Conservation (phyloP, 2,113 vertebrate species). For the Apus apus region DNA sequence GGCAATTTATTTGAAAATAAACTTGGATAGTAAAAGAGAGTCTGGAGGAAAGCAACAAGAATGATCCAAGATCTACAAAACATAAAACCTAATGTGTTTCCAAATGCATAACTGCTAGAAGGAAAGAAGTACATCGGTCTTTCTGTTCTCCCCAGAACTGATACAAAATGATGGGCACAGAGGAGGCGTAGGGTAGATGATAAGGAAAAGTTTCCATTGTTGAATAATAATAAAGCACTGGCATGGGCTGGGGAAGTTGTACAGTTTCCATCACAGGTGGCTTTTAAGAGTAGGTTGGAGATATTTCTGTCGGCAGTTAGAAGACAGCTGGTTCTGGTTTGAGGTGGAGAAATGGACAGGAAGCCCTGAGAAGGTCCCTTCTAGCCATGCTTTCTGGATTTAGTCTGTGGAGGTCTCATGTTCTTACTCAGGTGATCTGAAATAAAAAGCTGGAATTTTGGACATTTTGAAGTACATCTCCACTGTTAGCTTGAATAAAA, state of each 20-base stretch:
- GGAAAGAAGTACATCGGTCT: background rate
- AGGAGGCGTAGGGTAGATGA: background rate
- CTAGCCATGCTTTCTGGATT: background rate
- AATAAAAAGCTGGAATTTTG: background rate
- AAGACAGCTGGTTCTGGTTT: background rate
- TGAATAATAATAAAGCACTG: background rate
- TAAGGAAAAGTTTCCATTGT: background rate
- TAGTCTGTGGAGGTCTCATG: background rate
- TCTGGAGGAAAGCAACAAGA: background rate
- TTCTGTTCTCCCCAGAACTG: background rate
- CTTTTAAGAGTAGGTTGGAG: background rate
- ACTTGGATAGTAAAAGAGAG: background rate
- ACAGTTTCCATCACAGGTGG: background rate
- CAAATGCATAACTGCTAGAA: background rate
- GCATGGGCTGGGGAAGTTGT: background rate
- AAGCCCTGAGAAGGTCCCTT: background rate
- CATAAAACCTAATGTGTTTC: background rate
- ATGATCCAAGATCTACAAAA: background rate
- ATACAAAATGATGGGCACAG: background rate
- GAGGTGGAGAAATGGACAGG: background rate
- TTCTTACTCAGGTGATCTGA: background rate
- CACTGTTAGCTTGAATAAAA: background rate
- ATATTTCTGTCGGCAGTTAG: background rate
- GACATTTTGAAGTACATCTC: background rate
- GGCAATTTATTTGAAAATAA: background rate